Percentiles rank a stretch among this genome's conserved stretches.
These are phyloP conservation scores for Rhimphoctona megacephalus DNA, from an alignment of 2,888 invertebrate genomes.

Conservation along the genomic window DNA sequence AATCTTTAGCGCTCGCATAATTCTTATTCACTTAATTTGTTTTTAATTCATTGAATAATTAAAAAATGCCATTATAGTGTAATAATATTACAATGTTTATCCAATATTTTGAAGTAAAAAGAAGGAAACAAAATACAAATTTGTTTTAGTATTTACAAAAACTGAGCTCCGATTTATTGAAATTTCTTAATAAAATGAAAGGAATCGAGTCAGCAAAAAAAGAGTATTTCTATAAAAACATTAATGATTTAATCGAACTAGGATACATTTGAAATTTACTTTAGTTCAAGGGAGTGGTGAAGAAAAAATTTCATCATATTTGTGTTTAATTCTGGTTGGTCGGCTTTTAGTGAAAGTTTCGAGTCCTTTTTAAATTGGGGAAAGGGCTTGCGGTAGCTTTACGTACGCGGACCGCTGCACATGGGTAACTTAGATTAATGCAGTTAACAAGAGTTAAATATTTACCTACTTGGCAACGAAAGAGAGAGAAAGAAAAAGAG, in stretches of 20 bases:
- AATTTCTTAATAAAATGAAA: background rate
- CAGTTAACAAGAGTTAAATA: conserved; percentile 47
- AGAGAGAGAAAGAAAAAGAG: background rate
- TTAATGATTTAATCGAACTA: background rate
- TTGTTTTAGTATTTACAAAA: too few species aligned
- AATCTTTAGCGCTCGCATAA: background rate
- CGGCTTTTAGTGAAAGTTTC: conserved; percentile 25
- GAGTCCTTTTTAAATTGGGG: background rate
- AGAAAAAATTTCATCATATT: conserved; percentile 15
- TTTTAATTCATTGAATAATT: too few species aligned
- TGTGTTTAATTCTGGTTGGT: conserved; percentile 19
- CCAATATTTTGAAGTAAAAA: too few species aligned
- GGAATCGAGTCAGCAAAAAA: background rate
- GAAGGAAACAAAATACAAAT: too few species aligned
- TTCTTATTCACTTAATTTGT: background rate
- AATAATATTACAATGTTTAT: too few species aligned
- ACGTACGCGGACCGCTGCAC: background rate
- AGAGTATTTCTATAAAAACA: background rate
- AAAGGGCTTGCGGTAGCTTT: conserved; percentile 4
- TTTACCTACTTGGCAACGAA: conserved; percentile 47
- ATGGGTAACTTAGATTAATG: conserved; percentile 17
- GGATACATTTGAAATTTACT: background rate
- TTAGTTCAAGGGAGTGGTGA: background rate
- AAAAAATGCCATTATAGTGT: too few species aligned
- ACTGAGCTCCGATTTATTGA: too few species aligned